phyloP scores from a whole-genome alignment of 2,113 vertebrate genomes.

The Hiodon alosoides region DNA sequence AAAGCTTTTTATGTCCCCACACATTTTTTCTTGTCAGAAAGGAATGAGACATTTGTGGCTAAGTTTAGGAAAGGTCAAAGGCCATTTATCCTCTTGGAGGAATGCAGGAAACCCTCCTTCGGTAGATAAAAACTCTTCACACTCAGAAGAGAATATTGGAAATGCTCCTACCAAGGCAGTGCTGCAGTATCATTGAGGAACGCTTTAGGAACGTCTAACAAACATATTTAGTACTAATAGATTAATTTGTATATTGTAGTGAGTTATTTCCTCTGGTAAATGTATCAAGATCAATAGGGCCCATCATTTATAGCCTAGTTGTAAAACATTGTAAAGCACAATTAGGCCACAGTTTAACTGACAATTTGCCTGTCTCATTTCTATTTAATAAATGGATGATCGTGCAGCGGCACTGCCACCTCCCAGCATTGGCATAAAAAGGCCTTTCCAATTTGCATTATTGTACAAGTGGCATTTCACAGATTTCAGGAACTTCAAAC shows the following conservation, averaged over 20 bases:
- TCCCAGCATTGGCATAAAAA: background rate
- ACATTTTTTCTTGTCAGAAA: background rate
- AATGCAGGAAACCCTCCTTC: conserved; percentile 17
- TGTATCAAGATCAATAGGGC: background rate
- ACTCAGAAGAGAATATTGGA: no score
- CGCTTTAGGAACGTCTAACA: no score
- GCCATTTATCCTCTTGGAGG: conserved; percentile 12
- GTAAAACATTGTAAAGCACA: background rate
- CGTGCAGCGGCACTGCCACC: background rate
- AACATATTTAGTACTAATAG: no score
- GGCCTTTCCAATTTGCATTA: conserved; percentile 23
- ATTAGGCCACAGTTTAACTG: background rate
- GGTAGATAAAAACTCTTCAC: background rate
- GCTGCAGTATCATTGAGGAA: no score
- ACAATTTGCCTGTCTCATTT: background rate
- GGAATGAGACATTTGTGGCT: conserved; percentile 10
- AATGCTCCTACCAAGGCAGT: no score
- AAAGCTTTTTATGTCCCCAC: background rate
- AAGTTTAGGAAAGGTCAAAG: conserved; percentile 19
- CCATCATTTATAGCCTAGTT: background rate
- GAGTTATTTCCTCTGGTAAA: background rate
- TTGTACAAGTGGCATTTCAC: conserved; percentile 8
- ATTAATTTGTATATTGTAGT: no score
- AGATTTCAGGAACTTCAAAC: conserved; percentile 24
- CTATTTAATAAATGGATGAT: background rate